Evolutionary conservation across 1,140 invertebrate genomes (phyloP).

Genomic region (Listronotus bonariensis): DNA sequence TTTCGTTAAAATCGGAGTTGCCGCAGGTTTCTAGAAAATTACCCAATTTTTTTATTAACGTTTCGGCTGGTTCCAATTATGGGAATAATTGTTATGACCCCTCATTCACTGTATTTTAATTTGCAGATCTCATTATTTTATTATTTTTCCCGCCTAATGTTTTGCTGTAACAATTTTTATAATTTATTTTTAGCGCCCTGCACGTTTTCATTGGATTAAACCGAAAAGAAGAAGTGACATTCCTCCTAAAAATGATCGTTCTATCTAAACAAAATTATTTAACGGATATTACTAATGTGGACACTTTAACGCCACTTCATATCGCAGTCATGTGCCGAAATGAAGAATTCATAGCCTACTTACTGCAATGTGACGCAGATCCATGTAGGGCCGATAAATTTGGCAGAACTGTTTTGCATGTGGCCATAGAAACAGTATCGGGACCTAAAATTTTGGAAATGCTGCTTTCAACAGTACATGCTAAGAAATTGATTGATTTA

Average conservation of each 20-base stretch:
- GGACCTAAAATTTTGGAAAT: conserved; percentile 34
- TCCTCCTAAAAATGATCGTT: conserved; percentile 39
- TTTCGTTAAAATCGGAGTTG: too few relatives aligned
- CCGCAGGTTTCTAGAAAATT: too few relatives aligned
- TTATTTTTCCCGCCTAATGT: too few relatives aligned
- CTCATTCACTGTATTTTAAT: too few relatives aligned
- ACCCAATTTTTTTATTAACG: too few relatives aligned
- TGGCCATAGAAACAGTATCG: conserved; percentile 56
- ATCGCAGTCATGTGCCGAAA: conserved; percentile 41
- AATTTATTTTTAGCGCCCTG: conserved; percentile 36
- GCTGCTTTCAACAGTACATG: conserved; percentile 17
- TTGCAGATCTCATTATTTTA: too few relatives aligned
- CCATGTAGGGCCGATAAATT: conserved; percentile 58
- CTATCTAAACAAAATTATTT: conserved; percentile 35
- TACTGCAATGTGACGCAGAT: conserved; percentile 58
- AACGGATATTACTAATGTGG: conserved; percentile 31
- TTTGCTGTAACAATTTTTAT: too few relatives aligned
- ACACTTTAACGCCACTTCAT: conserved; percentile 37
- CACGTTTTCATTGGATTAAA: conserved; percentile 40
- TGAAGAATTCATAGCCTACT: conserved; percentile 45
- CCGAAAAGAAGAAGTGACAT: conserved; percentile 32
- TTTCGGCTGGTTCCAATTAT: too few relatives aligned
- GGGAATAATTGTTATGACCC: too few relatives aligned
- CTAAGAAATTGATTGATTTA: conserved; percentile 42
- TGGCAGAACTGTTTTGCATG: conserved; percentile 60